A percentile compares a stretch with the other conserved stretches of the same genome.
phyloP scores from a whole-genome alignment of 2,113 vertebrate genomes.

The Salvelinus fontinalis region DNA sequence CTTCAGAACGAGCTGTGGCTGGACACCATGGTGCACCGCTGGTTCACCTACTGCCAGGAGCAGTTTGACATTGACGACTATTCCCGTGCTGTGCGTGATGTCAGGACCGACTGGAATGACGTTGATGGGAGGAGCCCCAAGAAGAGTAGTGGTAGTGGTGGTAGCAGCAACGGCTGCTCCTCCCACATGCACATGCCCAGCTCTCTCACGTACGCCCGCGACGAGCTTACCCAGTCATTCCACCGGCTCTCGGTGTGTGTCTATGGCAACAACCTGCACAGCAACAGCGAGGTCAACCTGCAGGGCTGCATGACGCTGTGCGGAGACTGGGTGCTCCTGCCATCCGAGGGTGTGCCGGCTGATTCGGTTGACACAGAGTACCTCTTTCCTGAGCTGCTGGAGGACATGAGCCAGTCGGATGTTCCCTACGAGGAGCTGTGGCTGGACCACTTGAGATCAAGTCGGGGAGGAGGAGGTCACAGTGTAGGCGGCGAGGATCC shows the following conservation, averaged over 20 bases:
- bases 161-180: slow-evolving; percentile 67
- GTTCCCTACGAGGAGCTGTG: slow-evolving; percentile 96
- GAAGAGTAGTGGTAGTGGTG: slow-evolving; percentile 67
- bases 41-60: slow-evolving; percentile 91
- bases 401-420: slow-evolving; percentile 75
- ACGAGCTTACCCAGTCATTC: slow-evolving; percentile 96
- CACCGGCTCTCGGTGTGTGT: slow-evolving; percentile 96
- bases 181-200: slow-evolving; percentile 86
- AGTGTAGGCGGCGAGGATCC: slow-evolving; percentile 62
- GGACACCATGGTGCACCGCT: slow-evolving; percentile 89
- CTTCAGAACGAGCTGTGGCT: slow-evolving; percentile 89
- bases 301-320: slow-evolving; percentile 89
- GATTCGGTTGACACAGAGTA: slow-evolving; percentile 85
- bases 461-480: slow-evolving; percentile 54
- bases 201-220: slow-evolving; percentile 90
- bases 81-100: slow-evolving; percentile 91
- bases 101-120: slow-evolving; percentile 89
- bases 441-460: slow-evolving; percentile 80
- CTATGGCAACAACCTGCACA: slow-evolving; percentile 94
- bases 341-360: slow-evolving; percentile 78
- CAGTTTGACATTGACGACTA: slow-evolving; percentile 98
- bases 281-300: slow-evolving; percentile 95
- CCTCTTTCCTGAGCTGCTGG: slow-evolving; percentile 82
- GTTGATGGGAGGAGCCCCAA: slow-evolving; percentile 89
- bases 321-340: slow-evolving; percentile 84